Evolutionary conservation across 2,113 vertebrate species (phyloP).

Genomic region (Pavo muticus): DNA sequence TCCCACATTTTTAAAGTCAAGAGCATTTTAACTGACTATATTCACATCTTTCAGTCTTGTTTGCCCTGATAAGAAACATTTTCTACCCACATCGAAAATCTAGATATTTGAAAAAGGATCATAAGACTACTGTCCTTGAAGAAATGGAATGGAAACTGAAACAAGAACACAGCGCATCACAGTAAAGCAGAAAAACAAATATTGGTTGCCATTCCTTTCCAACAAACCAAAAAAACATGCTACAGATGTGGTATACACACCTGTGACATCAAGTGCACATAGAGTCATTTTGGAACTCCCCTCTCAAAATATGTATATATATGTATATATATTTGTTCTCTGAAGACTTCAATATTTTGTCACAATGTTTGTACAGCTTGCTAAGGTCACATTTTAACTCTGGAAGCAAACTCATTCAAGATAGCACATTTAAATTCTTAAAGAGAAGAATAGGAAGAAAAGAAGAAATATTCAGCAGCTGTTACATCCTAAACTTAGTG

Average conservation of each 20-base stretch:
- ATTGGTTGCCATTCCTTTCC: constrained; percentile 8
- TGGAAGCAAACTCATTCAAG: not conserved
- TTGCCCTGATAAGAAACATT: not conserved
- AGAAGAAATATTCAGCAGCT: not conserved
- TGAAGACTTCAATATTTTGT: not conserved
- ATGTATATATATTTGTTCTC: too few relatives aligned
- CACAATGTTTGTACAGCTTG: not conserved
- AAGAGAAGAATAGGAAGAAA: not conserved
- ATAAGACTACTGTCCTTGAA: not conserved
- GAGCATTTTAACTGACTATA: not conserved
- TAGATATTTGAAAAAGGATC: not conserved
- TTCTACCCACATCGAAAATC: not conserved
- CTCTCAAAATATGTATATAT: not conserved
- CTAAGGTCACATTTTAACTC: not conserved
- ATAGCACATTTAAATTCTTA: not conserved
- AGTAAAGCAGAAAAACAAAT: constrained; percentile 9
- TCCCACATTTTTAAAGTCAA: not conserved
- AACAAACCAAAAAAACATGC: constrained; percentile 11
- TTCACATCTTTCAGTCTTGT: not conserved
- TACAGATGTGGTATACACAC: not conserved
- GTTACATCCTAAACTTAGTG: not conserved
- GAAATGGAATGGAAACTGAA: constrained; percentile 1
- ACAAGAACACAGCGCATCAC: not conserved
- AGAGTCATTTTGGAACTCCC: not conserved
- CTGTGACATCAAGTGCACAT: not conserved